phyloP scores from a whole-genome alignment of 2,888 invertebrate species.

The Ochropacha duplaris region DNA sequence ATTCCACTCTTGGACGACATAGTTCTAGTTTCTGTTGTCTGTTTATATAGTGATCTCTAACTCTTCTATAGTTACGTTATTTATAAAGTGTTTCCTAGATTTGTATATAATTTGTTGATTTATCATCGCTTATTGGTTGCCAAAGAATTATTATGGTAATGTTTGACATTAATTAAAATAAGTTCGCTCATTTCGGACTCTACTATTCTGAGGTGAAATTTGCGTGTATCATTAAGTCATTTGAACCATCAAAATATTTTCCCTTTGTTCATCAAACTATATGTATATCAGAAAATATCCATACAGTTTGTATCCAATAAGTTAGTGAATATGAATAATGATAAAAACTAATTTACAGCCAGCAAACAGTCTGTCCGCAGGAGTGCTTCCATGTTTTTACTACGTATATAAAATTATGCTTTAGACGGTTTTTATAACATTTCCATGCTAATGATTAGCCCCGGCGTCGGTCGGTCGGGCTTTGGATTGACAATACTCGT shows the following conservation, averaged over 20 bases:
- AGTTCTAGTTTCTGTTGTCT: slow-evolving; percentile 23
- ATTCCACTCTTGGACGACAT: slow-evolving; percentile 4
- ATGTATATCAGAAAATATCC: slow-evolving; percentile 22
- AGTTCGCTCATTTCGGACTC: slow-evolving; percentile 29
- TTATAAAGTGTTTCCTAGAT: slow-evolving; percentile 4
- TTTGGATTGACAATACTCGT: slow-evolving; percentile 68
- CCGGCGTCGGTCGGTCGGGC: slow-evolving; percentile 52
- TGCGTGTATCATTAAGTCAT: slow-evolving; percentile 20
- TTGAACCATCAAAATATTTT: background rate
- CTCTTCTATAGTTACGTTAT: slow-evolving; percentile 19
- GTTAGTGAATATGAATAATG: slow-evolving; percentile 11
- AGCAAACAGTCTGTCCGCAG: slow-evolving; percentile 80
- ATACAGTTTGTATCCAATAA: slow-evolving; percentile 15
- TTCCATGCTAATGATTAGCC: slow-evolving; percentile 51
- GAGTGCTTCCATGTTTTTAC: slow-evolving; percentile 82
- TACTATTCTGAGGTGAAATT: slow-evolving; percentile 20
- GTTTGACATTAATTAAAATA: slow-evolving; percentile 23
- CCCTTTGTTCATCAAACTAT: slow-evolving; percentile 13
- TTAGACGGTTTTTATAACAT: slow-evolving; percentile 68
- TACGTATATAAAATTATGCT: slow-evolving; percentile 67
- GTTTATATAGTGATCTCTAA: slow-evolving; percentile 11
- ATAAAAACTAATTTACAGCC: slow-evolving; percentile 50
- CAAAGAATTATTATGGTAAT: slow-evolving; percentile 33
- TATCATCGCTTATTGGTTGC: slow-evolving; percentile 22
- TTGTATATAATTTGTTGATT: slow-evolving; percentile 17